phyloP scores from a whole-genome alignment of 2,113 vertebrate species.

The Xiphorhynchus elegans region DNA sequence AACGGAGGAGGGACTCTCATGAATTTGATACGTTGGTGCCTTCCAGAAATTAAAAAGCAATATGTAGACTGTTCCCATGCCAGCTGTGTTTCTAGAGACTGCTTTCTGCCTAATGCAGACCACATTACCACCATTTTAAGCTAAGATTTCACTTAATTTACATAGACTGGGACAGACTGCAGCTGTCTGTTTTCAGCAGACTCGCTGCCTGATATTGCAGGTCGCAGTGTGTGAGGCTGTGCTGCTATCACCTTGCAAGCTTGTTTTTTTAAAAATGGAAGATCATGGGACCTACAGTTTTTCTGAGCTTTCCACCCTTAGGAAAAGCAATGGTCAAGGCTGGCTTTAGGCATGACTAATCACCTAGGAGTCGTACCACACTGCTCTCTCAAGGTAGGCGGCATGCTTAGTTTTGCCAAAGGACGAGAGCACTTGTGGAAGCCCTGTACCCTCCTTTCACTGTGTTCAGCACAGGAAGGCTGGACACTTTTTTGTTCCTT shows the following conservation, averaged over 20 bases:
- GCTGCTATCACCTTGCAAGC: rapidly evolving
- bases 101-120: neutral
- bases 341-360: neutral
- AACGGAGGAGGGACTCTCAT: neutral
- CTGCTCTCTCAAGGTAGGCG: neutral
- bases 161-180: neutral
- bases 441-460: neutral
- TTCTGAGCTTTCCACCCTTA: neutral
- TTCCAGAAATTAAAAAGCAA: conserved; percentile 3
- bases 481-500: neutral
- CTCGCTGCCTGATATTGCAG: rapidly evolving
- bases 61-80: neutral
- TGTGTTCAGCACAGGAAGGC: neutral
- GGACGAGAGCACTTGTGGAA: neutral
- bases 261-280: neutral
- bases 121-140: neutral
- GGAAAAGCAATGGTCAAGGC: neutral
- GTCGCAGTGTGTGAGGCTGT: rapidly evolving
- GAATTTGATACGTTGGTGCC: neutral
- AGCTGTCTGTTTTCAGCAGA: neutral
- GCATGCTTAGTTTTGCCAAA: neutral
- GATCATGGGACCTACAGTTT: neutral
- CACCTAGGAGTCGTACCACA: neutral
- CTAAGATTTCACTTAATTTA: conserved; percentile 16
- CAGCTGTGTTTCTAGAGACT: neutral